Percentiles rank a stretch among this genome's conserved stretches.
These are phyloP conservation scores for Ischnura elegans DNA, from an alignment of 2,888 invertebrate species.

Conservation along the genomic window DNA sequence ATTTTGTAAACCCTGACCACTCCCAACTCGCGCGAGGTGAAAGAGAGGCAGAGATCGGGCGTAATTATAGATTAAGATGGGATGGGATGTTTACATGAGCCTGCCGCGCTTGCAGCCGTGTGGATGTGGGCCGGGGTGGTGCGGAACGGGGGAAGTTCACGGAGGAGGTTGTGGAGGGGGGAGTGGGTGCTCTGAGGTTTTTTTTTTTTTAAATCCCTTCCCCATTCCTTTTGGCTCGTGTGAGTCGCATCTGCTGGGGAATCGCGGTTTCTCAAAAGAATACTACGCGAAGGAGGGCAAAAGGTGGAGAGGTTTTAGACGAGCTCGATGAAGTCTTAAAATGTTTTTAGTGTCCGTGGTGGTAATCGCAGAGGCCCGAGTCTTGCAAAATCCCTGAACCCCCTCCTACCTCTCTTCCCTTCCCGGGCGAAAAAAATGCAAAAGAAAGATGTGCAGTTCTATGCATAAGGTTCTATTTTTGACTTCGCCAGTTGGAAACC, in stretches of 20 bases:
- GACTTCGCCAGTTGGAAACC: background rate
- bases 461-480: conserved; percentile 30
- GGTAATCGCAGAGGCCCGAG: conserved; percentile 19
- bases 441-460: background rate
- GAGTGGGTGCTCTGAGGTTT: conserved; percentile 41
- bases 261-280: conserved; percentile 59
- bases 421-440: background rate
- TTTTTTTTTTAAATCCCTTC: conserved; percentile 50
- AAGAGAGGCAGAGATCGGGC: conserved; percentile 11
- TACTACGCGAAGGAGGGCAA: conserved; percentile 52
- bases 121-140: background rate
- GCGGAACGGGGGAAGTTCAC: background rate
- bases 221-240: conserved; percentile 50
- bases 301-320: conserved; percentile 42
- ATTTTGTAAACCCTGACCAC: conserved; percentile 67
- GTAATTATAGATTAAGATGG: conserved; percentile 66
- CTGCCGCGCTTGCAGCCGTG: background rate
- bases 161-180: background rate
- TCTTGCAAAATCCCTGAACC: conserved; percentile 23
- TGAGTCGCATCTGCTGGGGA: conserved; percentile 53
- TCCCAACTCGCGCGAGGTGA: conserved; percentile 41
- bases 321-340: conserved; percentile 21
- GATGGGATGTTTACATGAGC: conserved; percentile 60
- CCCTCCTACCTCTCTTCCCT: background rate
- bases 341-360: conserved; percentile 41